Base-by-base conservation (phyloP, 2,888 invertebrate genomes). In the Leptinotarsa juncta region DNA sequence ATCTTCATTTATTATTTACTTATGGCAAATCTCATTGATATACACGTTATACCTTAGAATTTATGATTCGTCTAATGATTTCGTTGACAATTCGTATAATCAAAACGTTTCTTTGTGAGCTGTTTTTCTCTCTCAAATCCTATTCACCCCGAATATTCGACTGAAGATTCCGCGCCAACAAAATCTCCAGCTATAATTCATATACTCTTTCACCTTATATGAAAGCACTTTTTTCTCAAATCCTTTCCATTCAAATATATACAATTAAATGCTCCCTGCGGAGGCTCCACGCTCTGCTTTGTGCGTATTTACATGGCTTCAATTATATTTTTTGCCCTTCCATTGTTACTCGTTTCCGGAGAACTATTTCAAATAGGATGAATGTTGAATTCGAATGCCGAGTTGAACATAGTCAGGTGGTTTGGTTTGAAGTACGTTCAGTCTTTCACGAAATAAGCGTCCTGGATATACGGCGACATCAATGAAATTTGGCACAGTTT, bases 261-360 rank as follows among this genome's bases (percentile, higher is more conserved):
- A 57, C 57, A 57, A 57, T 57, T 57, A 57, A 57, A 57, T 23
- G 18, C 57, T 57, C 57, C 23, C 23, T 23, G 14, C 15, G 4
- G 57, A 57, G 20, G 23, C 57, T 57, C 57, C 57, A 57, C 23
- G 23, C 57, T 2, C 14, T 57, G 20, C 57, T 57, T 57, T 57
- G 57, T 57, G 57, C 57, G 57, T 57, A 53, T 57, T 57, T 23
- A 15, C 16, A 20, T 23, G 57, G 23, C 57, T 23, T 57, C 57
- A 57, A 57, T 57, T 57, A 57, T 57, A 57, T 57, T 57, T 53
- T 57, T 57, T 57, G 57, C 57, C 20, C 57, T 23, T 57, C 23
- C 20, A 57, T 57, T 57, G 57, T 57, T 23, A 57, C 57, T 57
- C 23, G 23, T 20, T 57, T 23, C 57, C 57, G 57, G 57, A 20